A percentile compares a stretch with the other conserved stretches of the same genome.
Evolutionary conservation across 2,797 vertebrate genomes (phyloP).

Genomic region (Tragopan temminckii): DNA sequence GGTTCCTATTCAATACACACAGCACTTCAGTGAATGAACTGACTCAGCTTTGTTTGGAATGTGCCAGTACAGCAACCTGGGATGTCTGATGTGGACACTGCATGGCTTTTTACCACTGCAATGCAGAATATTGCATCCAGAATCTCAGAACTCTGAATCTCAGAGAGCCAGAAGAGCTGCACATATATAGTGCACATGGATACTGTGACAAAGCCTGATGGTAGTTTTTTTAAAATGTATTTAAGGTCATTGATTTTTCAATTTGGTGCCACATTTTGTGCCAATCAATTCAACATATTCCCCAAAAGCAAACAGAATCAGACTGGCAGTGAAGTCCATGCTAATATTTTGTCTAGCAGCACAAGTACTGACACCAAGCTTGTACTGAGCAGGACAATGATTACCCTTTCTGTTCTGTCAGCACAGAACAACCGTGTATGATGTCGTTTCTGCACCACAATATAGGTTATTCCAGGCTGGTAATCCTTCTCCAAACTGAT

Average conservation of each 20-base stretch:
- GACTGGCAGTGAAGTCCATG: neutral
- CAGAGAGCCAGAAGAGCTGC: neutral
- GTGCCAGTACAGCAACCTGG: neutral
- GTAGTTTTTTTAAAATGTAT: neutral
- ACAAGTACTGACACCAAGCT: neutral
- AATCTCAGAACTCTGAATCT: neutral
- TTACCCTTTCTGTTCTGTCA: slow-evolving; percentile 97
- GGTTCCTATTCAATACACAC: neutral
- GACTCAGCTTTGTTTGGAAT: neutral
- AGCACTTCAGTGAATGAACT: neutral
- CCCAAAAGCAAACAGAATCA: neutral
- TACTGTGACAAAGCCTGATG: neutral
- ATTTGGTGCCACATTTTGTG: neutral
- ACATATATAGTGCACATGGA: neutral
- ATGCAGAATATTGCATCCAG: neutral
- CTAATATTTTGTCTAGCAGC: neutral
- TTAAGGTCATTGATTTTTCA: neutral
- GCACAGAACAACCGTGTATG: slow-evolving; percentile 98
- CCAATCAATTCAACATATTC: neutral
- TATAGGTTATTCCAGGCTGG: slow-evolving; percentile 98
- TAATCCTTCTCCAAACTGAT: slow-evolving; percentile 99
- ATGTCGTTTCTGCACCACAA: slow-evolving; percentile 98
- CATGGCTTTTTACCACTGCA: neutral
- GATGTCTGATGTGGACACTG: neutral
- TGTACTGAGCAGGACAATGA: neutral